A percentile compares a stretch with the other conserved stretches of the same genome.
Evolutionary conservation across 2,888 invertebrate species (phyloP).

Genomic region (Caenorhabditis sp.): DNA sequence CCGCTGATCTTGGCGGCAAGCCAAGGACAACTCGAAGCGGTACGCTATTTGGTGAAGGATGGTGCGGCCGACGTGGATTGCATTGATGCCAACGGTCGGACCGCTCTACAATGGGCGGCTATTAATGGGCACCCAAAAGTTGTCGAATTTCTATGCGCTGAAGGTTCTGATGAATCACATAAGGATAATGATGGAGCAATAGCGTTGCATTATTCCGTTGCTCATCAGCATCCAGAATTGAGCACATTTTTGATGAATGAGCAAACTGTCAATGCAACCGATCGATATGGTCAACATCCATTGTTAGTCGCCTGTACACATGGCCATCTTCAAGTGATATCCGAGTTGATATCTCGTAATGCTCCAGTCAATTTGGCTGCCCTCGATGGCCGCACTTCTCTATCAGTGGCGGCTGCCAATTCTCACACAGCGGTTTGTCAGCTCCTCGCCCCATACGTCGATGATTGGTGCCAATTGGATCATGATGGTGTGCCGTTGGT

Average conservation of each 20-base stretch:
- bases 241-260: constrained; percentile 42
- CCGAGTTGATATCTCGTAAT: constrained; percentile 11
- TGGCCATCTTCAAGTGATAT: constrained; percentile 32
- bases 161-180: constrained; percentile 58
- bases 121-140: constrained; percentile 49
- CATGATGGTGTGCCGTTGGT: constrained; percentile 51
- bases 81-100: constrained; percentile 55
- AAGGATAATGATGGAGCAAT: constrained; percentile 60
- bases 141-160: constrained; percentile 47
- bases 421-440: constrained; percentile 76
- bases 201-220: constrained; percentile 55
- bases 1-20: constrained; percentile 57
- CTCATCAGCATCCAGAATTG: constrained; percentile 39
- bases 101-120: constrained; percentile 56
- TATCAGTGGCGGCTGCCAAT: constrained; percentile 81
- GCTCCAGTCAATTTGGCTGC: constrained; percentile 42
- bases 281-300: constrained; percentile 53
- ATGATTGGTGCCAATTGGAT: constrained; percentile 48
- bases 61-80: constrained; percentile 49
- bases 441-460: constrained; percentile 26
- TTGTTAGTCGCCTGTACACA: constrained; percentile 51
- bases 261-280: constrained; percentile 45
- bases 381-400: constrained; percentile 82
- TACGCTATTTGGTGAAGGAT: constrained; percentile 36
- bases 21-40: constrained; percentile 51